phyloP scores from a whole-genome alignment of 1,140 invertebrate species.

The Pseudomyrmex concolor region DNA sequence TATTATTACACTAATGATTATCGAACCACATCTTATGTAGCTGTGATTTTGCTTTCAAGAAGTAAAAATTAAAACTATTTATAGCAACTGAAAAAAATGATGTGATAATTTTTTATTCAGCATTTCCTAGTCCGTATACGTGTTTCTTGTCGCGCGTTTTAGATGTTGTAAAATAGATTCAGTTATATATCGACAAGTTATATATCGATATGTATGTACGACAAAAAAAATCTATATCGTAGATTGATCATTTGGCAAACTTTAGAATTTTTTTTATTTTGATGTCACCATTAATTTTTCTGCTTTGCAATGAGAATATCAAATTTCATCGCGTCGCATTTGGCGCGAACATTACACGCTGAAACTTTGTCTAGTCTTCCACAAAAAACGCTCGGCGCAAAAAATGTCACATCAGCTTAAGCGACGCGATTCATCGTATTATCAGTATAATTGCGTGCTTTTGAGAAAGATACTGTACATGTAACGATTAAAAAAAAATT shows the following conservation, averaged over 20 bases:
- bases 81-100: constrained; percentile 77
- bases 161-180: not conserved
- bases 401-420: constrained; percentile 1
- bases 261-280: too few relatives aligned
- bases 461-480: too few relatives aligned
- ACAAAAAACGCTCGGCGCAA: not conserved
- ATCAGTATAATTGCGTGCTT: not conserved
- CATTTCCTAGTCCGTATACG: not conserved
- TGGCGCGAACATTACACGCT: constrained; percentile 16
- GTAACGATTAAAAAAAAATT: too few relatives aligned
- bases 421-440: not conserved
- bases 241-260: not conserved
- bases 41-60: constrained; percentile 85
- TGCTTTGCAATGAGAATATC: not conserved
- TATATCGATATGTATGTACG: not conserved
- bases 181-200: constrained; percentile 1
- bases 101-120: not conserved
- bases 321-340: constrained; percentile 9
- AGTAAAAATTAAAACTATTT: constrained; percentile 86
- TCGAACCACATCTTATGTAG: constrained; percentile 85
- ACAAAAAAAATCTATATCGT: not conserved
- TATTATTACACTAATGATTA: constrained; percentile 77
- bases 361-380: constrained; percentile 6
- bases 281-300: too few relatives aligned
- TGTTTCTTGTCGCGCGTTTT: not conserved